A percentile compares a stretch with the other conserved stretches of the same genome.
These are phyloP conservation scores for Megamerina dolium DNA, from an alignment of 2,888 invertebrate genomes.

Conservation along the genomic window DNA sequence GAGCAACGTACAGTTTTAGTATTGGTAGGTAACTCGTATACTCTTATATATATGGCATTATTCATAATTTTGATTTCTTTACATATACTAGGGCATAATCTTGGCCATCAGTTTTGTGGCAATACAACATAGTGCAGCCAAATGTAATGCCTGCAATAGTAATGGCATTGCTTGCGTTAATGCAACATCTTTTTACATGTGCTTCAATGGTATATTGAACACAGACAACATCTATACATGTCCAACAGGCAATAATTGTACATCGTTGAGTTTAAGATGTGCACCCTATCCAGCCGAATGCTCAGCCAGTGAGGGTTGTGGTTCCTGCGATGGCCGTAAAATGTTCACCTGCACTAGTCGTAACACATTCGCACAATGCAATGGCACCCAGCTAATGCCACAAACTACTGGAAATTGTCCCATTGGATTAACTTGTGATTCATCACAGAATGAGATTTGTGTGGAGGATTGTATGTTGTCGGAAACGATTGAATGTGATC, in stretches of 20 bases:
- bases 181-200: conserved; percentile 29
- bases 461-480: conserved; percentile 23
- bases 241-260: conserved; percentile 25
- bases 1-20: too few relatives aligned
- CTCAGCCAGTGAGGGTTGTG: conserved; percentile 18
- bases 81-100: too few relatives aligned
- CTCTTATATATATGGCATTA: too few relatives aligned
- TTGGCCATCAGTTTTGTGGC: too few relatives aligned
- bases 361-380: conserved; percentile 27
- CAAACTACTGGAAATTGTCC: conserved; percentile 22
- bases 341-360: conserved; percentile 34
- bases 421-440: conserved; percentile 21
- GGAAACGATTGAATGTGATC: conserved; percentile 25
- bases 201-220: conserved; percentile 13
- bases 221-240: conserved; percentile 15
- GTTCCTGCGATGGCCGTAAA: conserved; percentile 20
- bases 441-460: conserved; percentile 21
- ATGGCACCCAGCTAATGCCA: conserved; percentile 10
- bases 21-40: too few relatives aligned
- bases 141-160: conserved; percentile 26
- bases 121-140: not conserved
- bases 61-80: too few relatives aligned
- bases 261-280: conserved; percentile 19
- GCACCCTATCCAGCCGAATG: conserved; percentile 19
- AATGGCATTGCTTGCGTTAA: conserved; percentile 31